Conservation (phyloP, 2,888 invertebrate species). For the Iphiclides podalirius region DNA sequence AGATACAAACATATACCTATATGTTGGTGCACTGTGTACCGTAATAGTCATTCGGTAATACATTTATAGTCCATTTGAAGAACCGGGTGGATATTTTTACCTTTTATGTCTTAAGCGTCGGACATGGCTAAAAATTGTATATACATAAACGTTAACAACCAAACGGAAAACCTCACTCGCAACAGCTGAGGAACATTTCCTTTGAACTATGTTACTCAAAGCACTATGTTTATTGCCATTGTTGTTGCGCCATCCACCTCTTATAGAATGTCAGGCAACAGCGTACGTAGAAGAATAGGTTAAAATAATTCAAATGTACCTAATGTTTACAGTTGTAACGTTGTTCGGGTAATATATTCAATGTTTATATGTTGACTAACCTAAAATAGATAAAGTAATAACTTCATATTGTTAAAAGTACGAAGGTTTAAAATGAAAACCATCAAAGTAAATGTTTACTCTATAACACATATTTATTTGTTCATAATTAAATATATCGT, state of each 20-base stretch:
- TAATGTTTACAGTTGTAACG: constrained; percentile 7
- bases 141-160: constrained; percentile 42
- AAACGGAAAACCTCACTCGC: constrained; percentile 62
- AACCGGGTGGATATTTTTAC: constrained; percentile 22
- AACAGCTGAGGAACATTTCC: constrained; percentile 41
- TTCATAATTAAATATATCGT: no score
- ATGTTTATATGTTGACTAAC: no score
- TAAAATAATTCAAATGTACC: constrained; percentile 44
- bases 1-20: no score
- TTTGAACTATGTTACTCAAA: constrained; percentile 59
- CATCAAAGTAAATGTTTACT: no score
- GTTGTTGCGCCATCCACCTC: constrained; percentile 47
- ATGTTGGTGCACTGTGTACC: no score
- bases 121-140: constrained; percentile 40
- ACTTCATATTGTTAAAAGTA: no score
- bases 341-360: constrained; percentile 15
- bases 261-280: constrained; percentile 42
- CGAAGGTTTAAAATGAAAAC: no score
- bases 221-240: constrained; percentile 61
- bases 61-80: no score
- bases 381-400: no score
- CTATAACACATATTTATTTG: no score
- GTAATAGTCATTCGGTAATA: no score
- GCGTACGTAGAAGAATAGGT: constrained; percentile 42
- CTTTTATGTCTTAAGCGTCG: constrained; percentile 24